Base-by-base conservation (phyloP, 2,797 vertebrate genomes). In the Falco naumanni region DNA sequence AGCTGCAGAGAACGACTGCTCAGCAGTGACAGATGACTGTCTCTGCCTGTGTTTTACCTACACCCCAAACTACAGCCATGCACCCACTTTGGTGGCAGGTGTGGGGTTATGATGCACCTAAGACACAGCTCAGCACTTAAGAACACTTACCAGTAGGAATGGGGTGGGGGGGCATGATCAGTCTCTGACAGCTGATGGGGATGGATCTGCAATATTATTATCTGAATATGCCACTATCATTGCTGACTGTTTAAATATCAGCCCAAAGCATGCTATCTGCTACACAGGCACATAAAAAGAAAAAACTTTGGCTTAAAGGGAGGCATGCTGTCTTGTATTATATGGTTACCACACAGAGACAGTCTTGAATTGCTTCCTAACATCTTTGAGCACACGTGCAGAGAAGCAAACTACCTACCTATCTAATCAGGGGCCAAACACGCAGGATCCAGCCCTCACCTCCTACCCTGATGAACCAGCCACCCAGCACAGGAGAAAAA, bases 161-260 rank as follows among this genome's bases (percentile, higher is more conserved):
- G 13, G 43, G n/a, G 22, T 11, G 39, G 18, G 34, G 7, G 59
- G 70, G 18, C 41, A 48, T 0, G 0, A 56, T 61, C 53, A 41
- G n/a, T 14, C 63, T 63, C 48, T 60, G 53, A 66, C 31, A 83
- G 1, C 7, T 45, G 51, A 19, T 16, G 19, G 54, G 24, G 20
- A 57, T 54, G 47, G 34, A 64, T 18, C 47, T 77, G 56, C 59
- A 84, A 25, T 15, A 22, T 9, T 37, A 14, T 24, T 26, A 56
- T 21, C 17, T 56, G 76, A 76, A 20, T 15, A 22, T 4, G 10
- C 25, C 53, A 45, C 45, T 75, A 4, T 17, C 33, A 7, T 45
- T 26, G 28, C 9, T 74, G 56, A 48, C 25, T 71, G 18, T 45
- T 82, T 65, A 57, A 80, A 16, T 16, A 77, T 31, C 65, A 68